Conservation (phyloP, 2,797 vertebrate genomes). For the Macropus fuliginosus region DNA sequence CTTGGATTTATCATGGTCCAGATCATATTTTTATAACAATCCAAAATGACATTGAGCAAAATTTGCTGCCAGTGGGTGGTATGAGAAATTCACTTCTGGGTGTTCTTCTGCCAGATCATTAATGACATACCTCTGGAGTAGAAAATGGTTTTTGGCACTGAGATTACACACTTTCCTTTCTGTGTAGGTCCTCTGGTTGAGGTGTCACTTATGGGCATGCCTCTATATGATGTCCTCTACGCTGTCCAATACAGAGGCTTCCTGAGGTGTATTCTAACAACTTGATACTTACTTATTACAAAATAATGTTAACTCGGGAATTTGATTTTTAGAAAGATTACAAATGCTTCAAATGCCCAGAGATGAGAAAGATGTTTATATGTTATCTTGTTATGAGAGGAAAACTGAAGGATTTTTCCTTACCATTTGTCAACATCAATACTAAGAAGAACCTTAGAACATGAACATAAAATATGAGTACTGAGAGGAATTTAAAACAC, state of each 20-base stretch:
- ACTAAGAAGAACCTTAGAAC: background rate
- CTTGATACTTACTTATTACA: slow-evolving; percentile 9
- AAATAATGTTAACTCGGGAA: background rate
- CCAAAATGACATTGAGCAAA: slow-evolving; percentile 74
- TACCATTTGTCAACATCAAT: background rate
- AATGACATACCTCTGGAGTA: background rate
- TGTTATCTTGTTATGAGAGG: background rate
- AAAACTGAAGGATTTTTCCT: background rate
- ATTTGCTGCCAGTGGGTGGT: slow-evolving; percentile 53
- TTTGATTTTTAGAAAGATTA: slow-evolving; percentile 34
- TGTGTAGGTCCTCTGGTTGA: background rate
- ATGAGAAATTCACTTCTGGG: background rate
- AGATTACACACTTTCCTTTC: background rate
- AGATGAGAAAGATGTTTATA: background rate
- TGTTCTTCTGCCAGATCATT: slow-evolving; percentile 46
- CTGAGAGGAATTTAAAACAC: background rate
- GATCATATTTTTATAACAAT: slow-evolving; percentile 81
- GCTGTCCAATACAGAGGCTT: background rate
- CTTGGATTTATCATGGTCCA: slow-evolving; percentile 80
- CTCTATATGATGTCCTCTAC: background rate
- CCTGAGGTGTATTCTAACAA: background rate
- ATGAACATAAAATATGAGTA: background rate
- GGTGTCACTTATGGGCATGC: background rate
- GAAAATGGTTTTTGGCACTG: background rate
- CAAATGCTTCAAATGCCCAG: slow-evolving; percentile 9